Evolutionary conservation across 1,140 invertebrate species (phyloP).

Genomic region (Delia radicum): DNA sequence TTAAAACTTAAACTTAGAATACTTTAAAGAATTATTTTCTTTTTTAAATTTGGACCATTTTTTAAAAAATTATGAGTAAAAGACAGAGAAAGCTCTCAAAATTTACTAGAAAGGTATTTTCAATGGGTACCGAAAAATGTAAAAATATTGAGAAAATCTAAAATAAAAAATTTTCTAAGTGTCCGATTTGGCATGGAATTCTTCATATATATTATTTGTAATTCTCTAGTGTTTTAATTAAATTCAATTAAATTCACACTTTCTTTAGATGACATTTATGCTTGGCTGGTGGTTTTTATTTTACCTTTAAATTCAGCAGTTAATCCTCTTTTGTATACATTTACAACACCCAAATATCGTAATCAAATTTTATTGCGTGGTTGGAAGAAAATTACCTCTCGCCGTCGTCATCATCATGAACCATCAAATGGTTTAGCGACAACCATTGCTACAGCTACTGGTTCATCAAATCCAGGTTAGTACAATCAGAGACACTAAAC

Average conservation of each 20-base stretch:
- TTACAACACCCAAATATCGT: conserved; percentile 71
- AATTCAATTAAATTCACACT: not conserved
- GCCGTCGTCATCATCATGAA: conserved; percentile 39
- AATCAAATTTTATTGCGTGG: conserved; percentile 56
- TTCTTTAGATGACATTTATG: conserved; percentile 64
- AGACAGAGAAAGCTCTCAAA: too few species aligned
- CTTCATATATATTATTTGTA: not conserved
- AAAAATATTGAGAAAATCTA: too few species aligned
- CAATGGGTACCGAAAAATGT: too few species aligned
- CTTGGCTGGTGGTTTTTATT: conserved; percentile 76
- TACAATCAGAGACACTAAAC: too few species aligned
- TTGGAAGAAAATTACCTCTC: conserved; percentile 53
- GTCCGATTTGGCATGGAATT: not conserved
- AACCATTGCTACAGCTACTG: conserved; percentile 47
- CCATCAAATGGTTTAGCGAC: conserved; percentile 34
- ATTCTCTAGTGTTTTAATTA: not conserved
- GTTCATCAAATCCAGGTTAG: conserved; percentile 50
- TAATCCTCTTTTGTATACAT: conserved; percentile 78
- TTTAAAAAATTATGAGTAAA: too few species aligned
- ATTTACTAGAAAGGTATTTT: too few species aligned
- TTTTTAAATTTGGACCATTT: too few species aligned
- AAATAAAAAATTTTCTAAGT: too few species aligned
- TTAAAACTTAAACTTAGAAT: too few species aligned
- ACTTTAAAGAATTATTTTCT: too few species aligned
- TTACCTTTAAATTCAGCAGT: conserved; percentile 77